Conservation (phyloP, 1,140 invertebrate genomes). For the Dinoponera quadriceps region DNA sequence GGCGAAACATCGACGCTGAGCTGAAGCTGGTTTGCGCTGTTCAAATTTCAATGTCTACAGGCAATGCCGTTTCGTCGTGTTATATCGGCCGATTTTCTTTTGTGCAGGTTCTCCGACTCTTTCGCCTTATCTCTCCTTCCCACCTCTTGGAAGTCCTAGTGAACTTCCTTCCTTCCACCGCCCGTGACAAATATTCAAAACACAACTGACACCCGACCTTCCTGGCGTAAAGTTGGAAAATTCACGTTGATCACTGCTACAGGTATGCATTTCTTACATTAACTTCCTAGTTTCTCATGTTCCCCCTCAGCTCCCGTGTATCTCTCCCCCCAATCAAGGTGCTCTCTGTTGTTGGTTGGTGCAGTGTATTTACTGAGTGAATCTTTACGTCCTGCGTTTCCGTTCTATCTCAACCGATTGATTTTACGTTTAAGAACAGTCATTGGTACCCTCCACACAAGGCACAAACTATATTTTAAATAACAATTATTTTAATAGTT, state of each 20-base stretch:
- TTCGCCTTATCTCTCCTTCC: neutral
- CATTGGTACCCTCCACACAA: neutral
- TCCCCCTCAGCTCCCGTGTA: neutral
- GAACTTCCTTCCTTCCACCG: neutral
- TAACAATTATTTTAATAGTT: conserved; percentile 15
- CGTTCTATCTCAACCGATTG: neutral
- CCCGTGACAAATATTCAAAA: neutral
- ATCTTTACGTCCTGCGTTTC: neutral
- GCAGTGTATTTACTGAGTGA: neutral
- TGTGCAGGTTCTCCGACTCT: neutral
- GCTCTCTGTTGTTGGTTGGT: neutral
- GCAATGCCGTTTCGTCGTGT: neutral
- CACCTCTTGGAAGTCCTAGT: neutral
- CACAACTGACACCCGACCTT: neutral
- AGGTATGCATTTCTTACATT: neutral
- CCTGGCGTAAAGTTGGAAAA: neutral
- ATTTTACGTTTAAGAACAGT: conserved; percentile 6
- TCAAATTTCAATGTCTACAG: conserved; percentile 15
- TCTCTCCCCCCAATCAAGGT: neutral
- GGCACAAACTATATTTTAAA: neutral
- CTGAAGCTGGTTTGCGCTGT: conserved; percentile 2
- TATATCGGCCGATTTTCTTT: neutral
- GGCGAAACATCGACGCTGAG: neutral
- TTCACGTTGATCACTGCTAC: neutral
- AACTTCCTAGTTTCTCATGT: neutral